Conservation (phyloP, 2,888 invertebrate species). For the Brachyopa scutellaris region DNA sequence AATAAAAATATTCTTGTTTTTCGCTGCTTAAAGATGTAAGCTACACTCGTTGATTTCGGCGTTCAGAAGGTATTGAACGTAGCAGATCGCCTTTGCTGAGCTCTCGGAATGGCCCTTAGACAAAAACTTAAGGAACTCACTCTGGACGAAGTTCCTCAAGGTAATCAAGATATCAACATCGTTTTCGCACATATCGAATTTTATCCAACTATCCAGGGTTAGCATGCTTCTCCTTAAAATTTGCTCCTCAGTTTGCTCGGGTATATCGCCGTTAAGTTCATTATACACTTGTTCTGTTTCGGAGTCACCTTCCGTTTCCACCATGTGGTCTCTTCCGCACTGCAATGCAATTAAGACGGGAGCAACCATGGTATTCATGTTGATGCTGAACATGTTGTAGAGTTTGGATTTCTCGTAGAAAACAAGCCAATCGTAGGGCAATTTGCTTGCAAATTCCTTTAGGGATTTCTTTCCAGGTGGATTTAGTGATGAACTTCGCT, state of each 20-base stretch:
- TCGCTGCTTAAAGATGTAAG: conserved; percentile 34
- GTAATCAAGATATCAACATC: conserved; percentile 79
- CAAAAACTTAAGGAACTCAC: conserved; percentile 75
- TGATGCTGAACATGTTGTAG: conserved; percentile 87
- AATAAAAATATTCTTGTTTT: conserved; percentile 31
- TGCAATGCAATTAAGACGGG: conserved; percentile 91
- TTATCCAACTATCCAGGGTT: conserved; percentile 89
- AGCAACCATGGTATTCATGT: conserved; percentile 91
- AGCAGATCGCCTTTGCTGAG: conserved; percentile 67
- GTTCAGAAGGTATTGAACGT: conserved; percentile 74
- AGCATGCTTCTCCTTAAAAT: conserved; percentile 81
- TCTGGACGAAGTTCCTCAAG: conserved; percentile 73
- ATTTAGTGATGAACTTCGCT: conserved; percentile 84
- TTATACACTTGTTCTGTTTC: conserved; percentile 68
- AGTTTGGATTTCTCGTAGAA: conserved; percentile 92
- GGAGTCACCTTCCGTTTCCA: conserved; percentile 74
- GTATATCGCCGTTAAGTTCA: conserved; percentile 34
- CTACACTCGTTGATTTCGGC: conserved; percentile 46
- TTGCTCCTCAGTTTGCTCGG: conserved; percentile 36
- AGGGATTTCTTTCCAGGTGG: conserved; percentile 74
- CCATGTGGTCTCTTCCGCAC: conserved; percentile 75
- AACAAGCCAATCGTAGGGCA: conserved; percentile 92
- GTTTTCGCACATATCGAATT: conserved; percentile 87
- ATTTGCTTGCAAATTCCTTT: conserved; percentile 77
- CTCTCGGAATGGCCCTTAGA: conserved; percentile 72